Conservation (phyloP, 2,888 invertebrate species). For the Tholera decimalis region DNA sequence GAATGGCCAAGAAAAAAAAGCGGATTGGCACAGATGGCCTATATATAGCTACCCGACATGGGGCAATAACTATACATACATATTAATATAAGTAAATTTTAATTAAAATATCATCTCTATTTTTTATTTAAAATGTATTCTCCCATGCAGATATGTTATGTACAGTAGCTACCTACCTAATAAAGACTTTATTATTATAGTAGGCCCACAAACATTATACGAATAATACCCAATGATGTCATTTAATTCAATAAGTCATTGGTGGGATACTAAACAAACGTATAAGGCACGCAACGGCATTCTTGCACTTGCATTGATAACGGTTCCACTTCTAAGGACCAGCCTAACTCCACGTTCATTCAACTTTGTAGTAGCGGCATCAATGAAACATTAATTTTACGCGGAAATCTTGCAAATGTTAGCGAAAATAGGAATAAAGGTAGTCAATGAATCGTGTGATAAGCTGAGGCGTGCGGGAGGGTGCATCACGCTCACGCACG, state of each 20-base stretch:
- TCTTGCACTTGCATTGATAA: conserved; percentile 60
- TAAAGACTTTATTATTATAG: too few relatives aligned
- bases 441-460: conserved; percentile 83
- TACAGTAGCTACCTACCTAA: too few relatives aligned
- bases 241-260: conserved; percentile 19
- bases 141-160: too few relatives aligned
- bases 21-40: too few relatives aligned
- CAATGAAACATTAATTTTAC: conserved; percentile 39
- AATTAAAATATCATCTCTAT: too few relatives aligned
- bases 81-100: too few relatives aligned
- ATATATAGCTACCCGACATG: too few relatives aligned
- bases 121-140: too few relatives aligned
- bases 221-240: conserved; percentile 13
- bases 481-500: conserved; percentile 88
- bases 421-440: conserved; percentile 46
- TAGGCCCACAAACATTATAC: background rate
- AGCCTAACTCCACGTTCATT: conserved; percentile 32
- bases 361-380: conserved; percentile 43
- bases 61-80: too few relatives aligned
- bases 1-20: too few relatives aligned
- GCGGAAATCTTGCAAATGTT: conserved; percentile 45
- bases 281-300: conserved; percentile 44
- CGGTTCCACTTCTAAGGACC: conserved; percentile 34
- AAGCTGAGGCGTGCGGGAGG: conserved; percentile 74
- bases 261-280: background rate